Conservation (phyloP, 2,113 vertebrate genomes). For the Psittacula cyanocephala region DNA sequence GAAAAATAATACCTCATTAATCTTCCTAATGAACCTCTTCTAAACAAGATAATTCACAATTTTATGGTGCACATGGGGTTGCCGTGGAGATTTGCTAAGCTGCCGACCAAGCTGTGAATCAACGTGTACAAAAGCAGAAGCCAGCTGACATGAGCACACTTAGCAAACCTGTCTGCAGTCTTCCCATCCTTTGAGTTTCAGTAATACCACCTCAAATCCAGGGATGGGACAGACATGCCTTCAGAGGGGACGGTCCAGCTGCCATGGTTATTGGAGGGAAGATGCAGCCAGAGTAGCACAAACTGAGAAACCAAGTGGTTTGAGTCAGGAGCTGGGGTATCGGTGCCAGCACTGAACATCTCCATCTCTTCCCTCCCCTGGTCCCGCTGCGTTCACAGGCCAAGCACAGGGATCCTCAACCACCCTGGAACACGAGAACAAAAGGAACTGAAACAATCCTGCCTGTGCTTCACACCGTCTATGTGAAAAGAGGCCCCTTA, state of each 20-base stretch:
- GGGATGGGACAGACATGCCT: accelerated
- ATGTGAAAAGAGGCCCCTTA: not conserved
- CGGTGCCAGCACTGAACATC: accelerated
- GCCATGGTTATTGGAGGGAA: accelerated
- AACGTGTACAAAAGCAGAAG: not conserved
- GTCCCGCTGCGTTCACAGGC: accelerated
- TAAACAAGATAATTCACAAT: slow-evolving; percentile 24
- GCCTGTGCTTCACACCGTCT: accelerated
- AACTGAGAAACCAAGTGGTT: accelerated
- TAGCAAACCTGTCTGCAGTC: not conserved
- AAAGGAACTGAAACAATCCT: accelerated
- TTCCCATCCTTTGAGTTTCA: not conserved
- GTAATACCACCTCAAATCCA: accelerated
- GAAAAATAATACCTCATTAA: slow-evolving; percentile 25
- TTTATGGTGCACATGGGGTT: not conserved
- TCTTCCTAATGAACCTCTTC: slow-evolving; percentile 52
- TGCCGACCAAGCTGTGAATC: not conserved
- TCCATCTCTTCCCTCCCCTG: not conserved
- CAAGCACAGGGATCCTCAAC: accelerated
- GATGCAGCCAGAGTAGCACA: not conserved
- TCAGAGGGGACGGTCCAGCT: accelerated
- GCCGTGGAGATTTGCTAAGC: slow-evolving; percentile 18
- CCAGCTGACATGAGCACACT: accelerated
- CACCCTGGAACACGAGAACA: too few relatives aligned
- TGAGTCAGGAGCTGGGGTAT: not conserved